A percentile compares a stretch with the other conserved stretches of the same genome.
Conservation (phyloP, 2,797 vertebrate species). For the Myripristis murdjan region DNA sequence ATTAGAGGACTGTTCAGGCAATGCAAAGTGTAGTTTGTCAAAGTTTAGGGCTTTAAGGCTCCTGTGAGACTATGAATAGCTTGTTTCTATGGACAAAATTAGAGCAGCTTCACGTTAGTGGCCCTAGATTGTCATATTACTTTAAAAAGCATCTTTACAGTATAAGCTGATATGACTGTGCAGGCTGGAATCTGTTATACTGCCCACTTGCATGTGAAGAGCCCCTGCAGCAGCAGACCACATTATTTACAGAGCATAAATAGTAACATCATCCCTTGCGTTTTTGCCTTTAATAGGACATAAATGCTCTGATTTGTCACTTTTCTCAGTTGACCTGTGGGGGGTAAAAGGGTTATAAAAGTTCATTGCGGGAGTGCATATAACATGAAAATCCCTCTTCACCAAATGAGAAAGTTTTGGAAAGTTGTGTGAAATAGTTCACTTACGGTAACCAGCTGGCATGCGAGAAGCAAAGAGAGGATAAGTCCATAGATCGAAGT, state of each 20-base stretch:
- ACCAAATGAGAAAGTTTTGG: constrained; percentile 20
- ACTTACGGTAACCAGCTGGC: constrained; percentile 85
- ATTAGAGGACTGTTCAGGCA: not conserved
- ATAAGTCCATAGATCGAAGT: constrained; percentile 78
- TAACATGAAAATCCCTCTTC: not conserved
- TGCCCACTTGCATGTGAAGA: constrained; percentile 50
- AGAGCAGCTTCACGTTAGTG: constrained; percentile 72
- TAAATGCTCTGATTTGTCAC: constrained; percentile 23
- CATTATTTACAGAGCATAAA: constrained; percentile 38
- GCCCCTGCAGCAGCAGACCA: constrained; percentile 20
- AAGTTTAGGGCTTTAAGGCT: constrained; percentile 59
- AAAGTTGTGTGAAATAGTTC: constrained; percentile 3
- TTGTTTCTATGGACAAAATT: constrained; percentile 86
- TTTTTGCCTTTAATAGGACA: constrained; percentile 34
- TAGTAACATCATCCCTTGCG: constrained; percentile 34
- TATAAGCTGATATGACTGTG: constrained; percentile 28
- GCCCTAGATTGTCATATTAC: constrained; percentile 68
- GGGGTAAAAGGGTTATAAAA: not conserved
- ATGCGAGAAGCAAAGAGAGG: constrained; percentile 76
- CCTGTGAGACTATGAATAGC: constrained; percentile 86
- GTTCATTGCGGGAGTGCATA: not conserved
- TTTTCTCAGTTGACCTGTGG: constrained; percentile 8
- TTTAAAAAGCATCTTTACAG: constrained; percentile 64
- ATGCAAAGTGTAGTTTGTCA: constrained; percentile 45
- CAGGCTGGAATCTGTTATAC: constrained; percentile 28